Conservation (phyloP, 2,797 vertebrate genomes). For the Onychomys arenicola region DNA sequence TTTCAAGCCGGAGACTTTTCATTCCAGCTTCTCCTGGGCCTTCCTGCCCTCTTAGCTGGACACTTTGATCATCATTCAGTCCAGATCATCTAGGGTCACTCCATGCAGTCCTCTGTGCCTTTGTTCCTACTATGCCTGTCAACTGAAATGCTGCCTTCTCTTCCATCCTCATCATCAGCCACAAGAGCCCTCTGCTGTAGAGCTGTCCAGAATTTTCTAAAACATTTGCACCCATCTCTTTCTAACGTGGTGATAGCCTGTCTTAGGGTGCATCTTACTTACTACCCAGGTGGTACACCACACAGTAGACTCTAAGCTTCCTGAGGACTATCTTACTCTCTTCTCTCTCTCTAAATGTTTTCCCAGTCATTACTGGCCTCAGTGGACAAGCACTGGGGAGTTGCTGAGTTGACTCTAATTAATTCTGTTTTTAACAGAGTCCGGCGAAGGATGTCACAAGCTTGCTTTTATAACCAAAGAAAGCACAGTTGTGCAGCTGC, state of each 20-base stretch:
- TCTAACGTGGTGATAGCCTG: background rate
- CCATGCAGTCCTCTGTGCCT: fast-evolving
- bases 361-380: background rate
- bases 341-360: background rate
- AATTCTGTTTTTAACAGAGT: slow-evolving; percentile 64
- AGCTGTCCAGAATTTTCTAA: background rate
- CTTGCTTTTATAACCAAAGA: slow-evolving; percentile 80
- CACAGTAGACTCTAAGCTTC: background rate
- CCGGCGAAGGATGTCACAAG: slow-evolving; percentile 68
- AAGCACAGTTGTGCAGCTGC: slow-evolving; percentile 79
- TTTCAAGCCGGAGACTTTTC: background rate
- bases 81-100: background rate
- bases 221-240: fast-evolving
- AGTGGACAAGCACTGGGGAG: background rate
- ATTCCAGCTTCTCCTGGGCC: fast-evolving
- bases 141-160: background rate
- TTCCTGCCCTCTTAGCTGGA: fast-evolving
- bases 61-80: background rate
- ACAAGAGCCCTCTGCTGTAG: no score
- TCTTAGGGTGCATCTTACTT: background rate
- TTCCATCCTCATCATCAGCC: background rate
- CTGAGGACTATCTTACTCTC: background rate
- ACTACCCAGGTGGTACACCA: fast-evolving
- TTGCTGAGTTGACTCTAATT: slow-evolving; percentile 46
- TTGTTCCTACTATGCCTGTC: background rate